phyloP scores from a whole-genome alignment of 2,113 vertebrate genomes.

The Alexandromys fortis region DNA sequence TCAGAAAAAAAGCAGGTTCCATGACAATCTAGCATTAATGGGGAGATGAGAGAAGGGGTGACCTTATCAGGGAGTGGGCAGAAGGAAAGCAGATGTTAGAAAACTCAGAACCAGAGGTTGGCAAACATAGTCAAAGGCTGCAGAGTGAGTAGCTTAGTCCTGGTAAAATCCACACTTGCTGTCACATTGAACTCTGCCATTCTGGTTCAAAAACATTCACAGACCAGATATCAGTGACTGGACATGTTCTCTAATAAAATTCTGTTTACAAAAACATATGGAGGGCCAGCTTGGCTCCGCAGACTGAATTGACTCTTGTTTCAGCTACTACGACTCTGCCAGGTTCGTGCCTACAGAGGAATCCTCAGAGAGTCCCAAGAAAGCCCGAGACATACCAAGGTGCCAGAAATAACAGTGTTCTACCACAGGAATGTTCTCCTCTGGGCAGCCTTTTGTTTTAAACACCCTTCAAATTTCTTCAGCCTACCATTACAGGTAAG shows the following conservation, averaged over 20 bases:
- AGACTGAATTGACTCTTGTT: neutral
- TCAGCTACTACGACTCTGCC: neutral
- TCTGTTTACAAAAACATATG: constrained; percentile 17
- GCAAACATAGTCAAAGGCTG: neutral
- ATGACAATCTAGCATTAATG: neutral
- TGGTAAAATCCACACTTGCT: neutral
- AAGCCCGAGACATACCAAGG: neutral
- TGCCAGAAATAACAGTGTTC: neutral
- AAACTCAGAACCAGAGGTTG: neutral
- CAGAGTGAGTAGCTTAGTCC: neutral
- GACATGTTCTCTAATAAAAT: neutral
- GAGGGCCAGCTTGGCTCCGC: neutral
- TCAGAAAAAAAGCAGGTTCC: neutral
- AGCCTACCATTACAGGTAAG: neutral
- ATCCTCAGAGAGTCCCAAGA: neutral
- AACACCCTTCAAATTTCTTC: neutral
- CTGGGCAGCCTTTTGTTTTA: neutral
- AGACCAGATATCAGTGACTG: neutral
- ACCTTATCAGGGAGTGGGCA: neutral
- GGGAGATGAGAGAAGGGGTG: neutral
- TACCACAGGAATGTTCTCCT: neutral
- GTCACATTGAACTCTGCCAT: neutral
- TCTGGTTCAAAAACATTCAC: constrained; percentile 3
- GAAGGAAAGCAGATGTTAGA: neutral
- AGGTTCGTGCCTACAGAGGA: neutral